A percentile compares a stretch with the other conserved stretches of the same genome.
These are phyloP conservation scores for Drosophila prosaltans DNA, from an alignment of 1,140 invertebrate species.

Conservation along the genomic window DNA sequence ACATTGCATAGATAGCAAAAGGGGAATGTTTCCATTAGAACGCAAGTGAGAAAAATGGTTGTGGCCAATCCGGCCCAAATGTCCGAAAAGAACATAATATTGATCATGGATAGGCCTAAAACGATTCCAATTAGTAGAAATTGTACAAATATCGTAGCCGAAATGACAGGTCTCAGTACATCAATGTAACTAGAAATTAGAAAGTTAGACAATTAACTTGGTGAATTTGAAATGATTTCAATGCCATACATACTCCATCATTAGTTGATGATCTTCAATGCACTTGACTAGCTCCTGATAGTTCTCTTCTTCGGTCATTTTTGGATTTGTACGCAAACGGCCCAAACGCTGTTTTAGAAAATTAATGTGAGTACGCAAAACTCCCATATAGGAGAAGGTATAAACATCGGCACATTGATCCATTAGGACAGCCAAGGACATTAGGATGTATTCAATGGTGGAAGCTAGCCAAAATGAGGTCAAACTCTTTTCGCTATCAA, in stretches of 20 bases:
- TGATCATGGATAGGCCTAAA: conserved; percentile 32
- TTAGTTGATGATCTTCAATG: conserved; percentile 51
- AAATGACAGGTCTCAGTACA: conserved; percentile 36
- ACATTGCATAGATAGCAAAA: conserved; percentile 62
- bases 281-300: conserved; percentile 43
- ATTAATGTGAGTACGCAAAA: conserved; percentile 40
- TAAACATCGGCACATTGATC: conserved; percentile 50
- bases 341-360: conserved; percentile 40
- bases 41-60: conserved; percentile 28
- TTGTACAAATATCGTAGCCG: conserved; percentile 42
- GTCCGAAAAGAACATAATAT: conserved; percentile 46
- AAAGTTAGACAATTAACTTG: background rate
- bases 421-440: conserved; percentile 40
- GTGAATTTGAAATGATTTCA: background rate
- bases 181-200: conserved; percentile 42
- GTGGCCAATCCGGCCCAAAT: conserved; percentile 33
- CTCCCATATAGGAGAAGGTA: conserved; percentile 46
- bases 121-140: conserved; percentile 40
- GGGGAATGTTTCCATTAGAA: conserved; percentile 53
- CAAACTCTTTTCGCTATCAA: conserved; percentile 24
- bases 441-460: conserved; percentile 21
- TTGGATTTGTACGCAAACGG: conserved; percentile 23
- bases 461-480: conserved; percentile 25
- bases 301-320: conserved; percentile 28
- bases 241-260: conserved; percentile 45